Base-by-base conservation (phyloP, 2,888 invertebrate genomes). In the Caenorhabditis sinica region DNA sequence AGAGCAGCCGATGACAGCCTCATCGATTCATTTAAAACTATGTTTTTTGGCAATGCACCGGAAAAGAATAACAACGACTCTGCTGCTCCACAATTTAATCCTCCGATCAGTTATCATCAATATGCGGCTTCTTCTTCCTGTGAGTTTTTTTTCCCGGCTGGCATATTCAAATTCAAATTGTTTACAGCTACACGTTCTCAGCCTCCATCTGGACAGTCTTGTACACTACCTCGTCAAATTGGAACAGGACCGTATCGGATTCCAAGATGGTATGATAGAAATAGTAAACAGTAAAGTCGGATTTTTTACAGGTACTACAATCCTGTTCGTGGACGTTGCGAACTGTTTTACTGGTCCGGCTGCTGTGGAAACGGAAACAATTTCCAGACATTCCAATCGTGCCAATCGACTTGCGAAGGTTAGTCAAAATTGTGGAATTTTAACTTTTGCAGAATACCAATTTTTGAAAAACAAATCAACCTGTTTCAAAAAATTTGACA, bases 281-380 rank as follows among this genome's bases (percentile, higher is more conserved):
- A 2, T 40, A 13, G 13, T 13, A 43, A 30, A 30, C 13, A n/a
- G 17, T 40, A 33, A 68, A 28, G 9, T 25, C 3, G 30, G 3
- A 40, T 20, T n/a, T 5, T 5, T 49, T 49, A 6, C 11, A 89
- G 89, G 89, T 92, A 91, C 80, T 92, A 89, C 85, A 92, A 93
- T 85, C 89, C 92, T 15, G 88, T 86, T 3, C 89, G 92, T 11
- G 84, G 86, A 53, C 89, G 90, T 30, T 93, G 93, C 82, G 93
- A 93, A 77, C 87, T 92, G 25, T 93, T 93, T 87, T 93, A 93
- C 83, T 93, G 93, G 91, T 91, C 91, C 8, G 93, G 93, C 30
- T 93, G 93, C 83, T 93, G 91, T 82, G 92, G 91, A 76, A 92
- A 92, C 83, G 89, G 89, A 79, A 92, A 92, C 89, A 92, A 92